Base-by-base conservation (phyloP, 1,140 invertebrate genomes). In the Aphidius gifuensis region DNA sequence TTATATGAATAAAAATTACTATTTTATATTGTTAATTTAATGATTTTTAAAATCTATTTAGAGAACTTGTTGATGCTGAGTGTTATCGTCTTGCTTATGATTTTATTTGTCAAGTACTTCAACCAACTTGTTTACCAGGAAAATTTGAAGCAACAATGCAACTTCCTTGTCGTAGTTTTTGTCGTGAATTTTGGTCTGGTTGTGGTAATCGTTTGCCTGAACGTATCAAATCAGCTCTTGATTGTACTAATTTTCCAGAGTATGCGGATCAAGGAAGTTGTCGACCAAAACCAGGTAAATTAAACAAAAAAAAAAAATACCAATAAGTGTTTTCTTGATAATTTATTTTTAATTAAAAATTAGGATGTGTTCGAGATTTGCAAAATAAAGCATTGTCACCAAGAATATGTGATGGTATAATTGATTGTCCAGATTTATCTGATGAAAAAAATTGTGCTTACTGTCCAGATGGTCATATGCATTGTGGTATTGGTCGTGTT, bases 31-130 rank as follows among this genome's bases (percentile, higher is more conserved):
- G 44, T 39, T 32, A 0, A 32, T 32, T 16, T 16, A 16, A 6
- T 50, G 53, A 60, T 45, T 23, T 45, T 57, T 3, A 43, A 40
- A 5, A 47, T 59, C 42, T 63, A 62, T 71, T 53, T 74, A 87
- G 92, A 61, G 91, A 94, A 76, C 79, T 94, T 2, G 86, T 94
- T 3, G 92, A 96, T 73, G 90, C 90, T 1, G 92, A 94, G 78
- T 96, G 93, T 72, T 93, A 91, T 66, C 83, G 89, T 62, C 82
- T 91, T 65, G 90, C 92, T 3, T 88, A 91, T 76, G 91, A 94
- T 65, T 93, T 94, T 71, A 85, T 95, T 7, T 95, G 93, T 69
- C 88, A 91, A 69, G 80, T 93, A 23, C 77, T 94, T 1, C 93
- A 96, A 75, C 92, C 93, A 0, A 82, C 87, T 0, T 94, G 92